Evolutionary conservation across 2,888 invertebrate species (phyloP).

Genomic region (Phymatocera aterrima): DNA sequence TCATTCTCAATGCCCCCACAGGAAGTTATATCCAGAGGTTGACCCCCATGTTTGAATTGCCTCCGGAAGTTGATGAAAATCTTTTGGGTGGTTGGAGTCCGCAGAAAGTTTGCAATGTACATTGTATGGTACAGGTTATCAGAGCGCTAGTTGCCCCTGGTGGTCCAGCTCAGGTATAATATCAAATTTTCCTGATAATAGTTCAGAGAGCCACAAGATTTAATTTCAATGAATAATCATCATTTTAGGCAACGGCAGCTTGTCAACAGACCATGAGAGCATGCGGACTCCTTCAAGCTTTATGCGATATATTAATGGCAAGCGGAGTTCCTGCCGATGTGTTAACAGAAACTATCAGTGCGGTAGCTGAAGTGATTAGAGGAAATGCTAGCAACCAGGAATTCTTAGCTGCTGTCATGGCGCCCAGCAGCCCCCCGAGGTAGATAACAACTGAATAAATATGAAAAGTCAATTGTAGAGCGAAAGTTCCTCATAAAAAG

Average conservation of each 20-base stretch:
- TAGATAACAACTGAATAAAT: slow-evolving; percentile 57
- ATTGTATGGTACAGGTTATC: slow-evolving; percentile 93
- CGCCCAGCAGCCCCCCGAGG: slow-evolving; percentile 94
- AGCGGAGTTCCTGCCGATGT: slow-evolving; percentile 98
- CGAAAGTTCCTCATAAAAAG: background rate
- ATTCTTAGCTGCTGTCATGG: slow-evolving; percentile 91
- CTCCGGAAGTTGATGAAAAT: slow-evolving; percentile 82
- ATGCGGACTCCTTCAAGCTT: slow-evolving; percentile 86
- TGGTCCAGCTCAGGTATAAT: slow-evolving; percentile 89
- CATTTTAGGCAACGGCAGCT: slow-evolving; percentile 71
- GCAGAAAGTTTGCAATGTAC: slow-evolving; percentile 96
- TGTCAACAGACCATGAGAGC: slow-evolving; percentile 94
- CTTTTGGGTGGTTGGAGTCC: slow-evolving; percentile 86
- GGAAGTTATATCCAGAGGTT: slow-evolving; percentile 94
- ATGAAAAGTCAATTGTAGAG: background rate
- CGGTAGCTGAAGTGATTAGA: slow-evolving; percentile 95
- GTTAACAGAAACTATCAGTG: slow-evolving; percentile 95
- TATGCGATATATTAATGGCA: slow-evolving; percentile 96
- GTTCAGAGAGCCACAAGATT: background rate
- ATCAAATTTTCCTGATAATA: slow-evolving; percentile 68
- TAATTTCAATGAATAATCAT: slow-evolving; percentile 48
- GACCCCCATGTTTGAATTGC: slow-evolving; percentile 90
- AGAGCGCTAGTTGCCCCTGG: slow-evolving; percentile 95
- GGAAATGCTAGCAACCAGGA: slow-evolving; percentile 95
- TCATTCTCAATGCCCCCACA: slow-evolving; percentile 56